Evolutionary conservation across 2,888 invertebrate species (phyloP), one percentile per base, ranked within the genome.

Genomic region (Drosophila hamatofila): DNA sequence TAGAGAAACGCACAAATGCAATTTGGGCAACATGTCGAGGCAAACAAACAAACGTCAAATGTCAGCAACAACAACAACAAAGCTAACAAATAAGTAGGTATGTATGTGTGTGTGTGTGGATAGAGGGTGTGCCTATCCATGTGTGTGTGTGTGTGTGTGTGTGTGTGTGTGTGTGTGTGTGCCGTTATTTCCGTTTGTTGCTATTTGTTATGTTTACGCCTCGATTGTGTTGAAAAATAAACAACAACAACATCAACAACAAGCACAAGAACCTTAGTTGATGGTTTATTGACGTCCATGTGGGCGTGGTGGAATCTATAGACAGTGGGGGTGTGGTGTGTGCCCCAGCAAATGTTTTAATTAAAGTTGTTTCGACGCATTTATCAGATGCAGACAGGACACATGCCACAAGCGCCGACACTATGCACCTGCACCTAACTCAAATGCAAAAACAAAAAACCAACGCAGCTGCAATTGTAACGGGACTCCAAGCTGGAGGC

Each of bases 371-470:
- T 90, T 76, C 72, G 67, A 79, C 73, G 79, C 89, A 69, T 86
- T 87, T 87, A 87, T 87, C 86, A 87, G 86, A 87, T 87, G 90
- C 86, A 87, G 86, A 87, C 86, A 86, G 90, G 86, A 88, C 75
- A 86, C 67, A 78, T 72, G 78, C 71, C 80, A 86, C 58, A 70
- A 76, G 72, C 81, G 46, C 59, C 60, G 51, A 46, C 77, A 39
- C 51, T 21, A 23, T 41, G 69, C 78, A 66, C 67, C 83, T 73
- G 78, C 64, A 46, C 49, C 49, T 52, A 73, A 57, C 25, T 55
- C 55, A 68, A 70, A 71, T 58, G 62, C 44, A 37, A 37, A 42
- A 33, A 33, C 3, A 12, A 33, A 61, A 54, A 44, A 7, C 6
- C 21, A 52, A 25, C 64, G 37, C 57, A 66, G 41, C 52, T 65